phyloP scores from a whole-genome alignment of 2,888 invertebrate genomes.

The Deroplatys truncata region DNA sequence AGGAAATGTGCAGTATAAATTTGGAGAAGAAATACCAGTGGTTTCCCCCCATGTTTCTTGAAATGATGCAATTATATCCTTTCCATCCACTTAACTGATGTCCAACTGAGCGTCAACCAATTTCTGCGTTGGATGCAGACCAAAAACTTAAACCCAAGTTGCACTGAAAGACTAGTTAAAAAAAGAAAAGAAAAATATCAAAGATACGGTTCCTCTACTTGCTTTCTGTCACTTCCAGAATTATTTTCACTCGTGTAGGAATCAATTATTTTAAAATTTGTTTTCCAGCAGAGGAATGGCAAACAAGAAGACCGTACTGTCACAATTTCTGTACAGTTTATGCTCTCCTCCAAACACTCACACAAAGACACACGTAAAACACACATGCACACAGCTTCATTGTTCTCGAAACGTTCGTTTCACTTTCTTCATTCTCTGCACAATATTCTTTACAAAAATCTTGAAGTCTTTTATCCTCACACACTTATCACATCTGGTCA shows the following conservation, averaged over 20 bases:
- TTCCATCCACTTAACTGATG: neutral
- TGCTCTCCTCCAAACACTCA: neutral
- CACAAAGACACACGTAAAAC: neutral
- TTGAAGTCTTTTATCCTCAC: neutral
- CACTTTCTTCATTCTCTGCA: neutral
- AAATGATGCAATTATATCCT: neutral
- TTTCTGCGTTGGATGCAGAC: slow-evolving; percentile 13
- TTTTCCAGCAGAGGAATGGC: neutral
- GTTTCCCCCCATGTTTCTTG: neutral
- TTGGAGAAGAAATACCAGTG: neutral
- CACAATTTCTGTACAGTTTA: neutral
- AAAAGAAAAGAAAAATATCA: neutral
- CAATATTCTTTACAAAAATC: neutral
- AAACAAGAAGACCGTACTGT: neutral
- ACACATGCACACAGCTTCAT: neutral
- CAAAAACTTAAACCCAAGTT: slow-evolving; percentile 23
- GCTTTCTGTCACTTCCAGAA: neutral
- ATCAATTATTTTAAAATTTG: neutral
- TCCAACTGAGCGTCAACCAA: neutral
- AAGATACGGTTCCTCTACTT: neutral
- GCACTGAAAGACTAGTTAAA: slow-evolving; percentile 24
- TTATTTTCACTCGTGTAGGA: neutral
- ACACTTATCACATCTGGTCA: neutral
- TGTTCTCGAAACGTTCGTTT: neutral
- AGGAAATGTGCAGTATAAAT: neutral